phyloP scores from a whole-genome alignment of 2,113 vertebrate genomes.

The Nothobranchius kuhntae region DNA sequence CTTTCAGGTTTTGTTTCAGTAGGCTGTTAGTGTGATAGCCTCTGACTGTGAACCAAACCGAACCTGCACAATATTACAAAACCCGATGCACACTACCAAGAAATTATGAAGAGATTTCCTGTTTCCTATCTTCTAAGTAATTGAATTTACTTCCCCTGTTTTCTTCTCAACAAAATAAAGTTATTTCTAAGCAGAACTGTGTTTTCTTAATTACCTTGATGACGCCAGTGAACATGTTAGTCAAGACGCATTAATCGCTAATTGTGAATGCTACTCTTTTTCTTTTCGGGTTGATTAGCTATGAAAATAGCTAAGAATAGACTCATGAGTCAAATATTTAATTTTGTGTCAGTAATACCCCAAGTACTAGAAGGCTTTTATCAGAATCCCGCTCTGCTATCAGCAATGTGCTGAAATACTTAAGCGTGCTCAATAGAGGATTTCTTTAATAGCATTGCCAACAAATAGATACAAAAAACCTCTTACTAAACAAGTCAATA shows the following conservation, averaged over 20 bases:
- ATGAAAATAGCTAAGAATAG: conserved; percentile 72
- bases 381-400: conserved; percentile 27
- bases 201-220: conserved; percentile 71
- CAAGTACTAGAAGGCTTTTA: conserved; percentile 64
- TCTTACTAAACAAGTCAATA: conserved; percentile 62
- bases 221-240: conserved; percentile 56
- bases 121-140: background rate
- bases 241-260: conserved; percentile 69
- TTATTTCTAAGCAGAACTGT: conserved; percentile 19
- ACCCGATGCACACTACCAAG: conserved; percentile 25
- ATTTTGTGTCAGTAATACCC: conserved; percentile 70
- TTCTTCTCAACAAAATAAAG: background rate
- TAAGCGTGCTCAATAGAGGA: conserved; percentile 45
- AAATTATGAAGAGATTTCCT: conserved; percentile 14
- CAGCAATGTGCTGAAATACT: conserved; percentile 42
- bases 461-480: conserved; percentile 57
- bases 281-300: conserved; percentile 77
- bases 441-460: conserved; percentile 35
- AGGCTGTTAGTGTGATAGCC: conserved; percentile 41
- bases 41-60: conserved; percentile 60
- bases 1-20: conserved; percentile 54
- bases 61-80: conserved; percentile 25
- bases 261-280: conserved; percentile 66
- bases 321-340: conserved; percentile 76
- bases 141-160: background rate